Conservation (phyloP, 2,888 invertebrate species). For the Ypsolopha scabrella region DNA sequence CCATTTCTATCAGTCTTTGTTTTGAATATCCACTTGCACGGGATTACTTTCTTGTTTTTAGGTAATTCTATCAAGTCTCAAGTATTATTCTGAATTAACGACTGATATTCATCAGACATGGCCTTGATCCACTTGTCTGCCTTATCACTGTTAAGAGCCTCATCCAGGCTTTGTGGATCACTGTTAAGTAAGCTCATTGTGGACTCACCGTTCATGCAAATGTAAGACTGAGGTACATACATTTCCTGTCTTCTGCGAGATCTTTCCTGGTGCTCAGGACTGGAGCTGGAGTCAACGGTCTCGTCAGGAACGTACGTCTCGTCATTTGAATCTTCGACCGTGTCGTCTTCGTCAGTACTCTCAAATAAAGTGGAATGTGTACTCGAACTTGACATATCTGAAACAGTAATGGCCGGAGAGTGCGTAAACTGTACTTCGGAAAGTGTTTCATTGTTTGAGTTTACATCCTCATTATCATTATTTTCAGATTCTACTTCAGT, state of each 20-base stretch:
- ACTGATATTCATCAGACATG: conserved; percentile 4
- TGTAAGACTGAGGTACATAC: background rate
- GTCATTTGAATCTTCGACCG: conserved; percentile 2
- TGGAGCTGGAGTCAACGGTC: background rate
- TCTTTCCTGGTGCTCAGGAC: background rate
- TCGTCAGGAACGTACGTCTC: background rate
- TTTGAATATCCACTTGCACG: conserved; percentile 3
- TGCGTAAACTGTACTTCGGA: too few relatives aligned
- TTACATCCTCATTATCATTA: too few relatives aligned
- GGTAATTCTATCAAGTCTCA: conserved; percentile 1
- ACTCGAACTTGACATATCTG: too few relatives aligned
- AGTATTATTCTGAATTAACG: conserved; percentile 1
- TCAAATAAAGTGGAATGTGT: too few relatives aligned
- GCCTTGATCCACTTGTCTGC: conserved; percentile 4
- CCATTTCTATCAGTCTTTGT: too few relatives aligned
- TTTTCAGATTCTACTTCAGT: too few relatives aligned
- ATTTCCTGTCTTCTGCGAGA: background rate
- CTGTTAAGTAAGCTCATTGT: background rate
- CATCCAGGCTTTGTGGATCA: conserved; percentile 1
- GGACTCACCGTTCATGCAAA: conserved; percentile 2
- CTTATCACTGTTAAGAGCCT: background rate
- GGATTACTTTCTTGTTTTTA: background rate
- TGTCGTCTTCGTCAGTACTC: too few relatives aligned
- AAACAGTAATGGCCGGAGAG: too few relatives aligned
- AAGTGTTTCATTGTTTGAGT: too few relatives aligned